Evolutionary conservation across 2,888 invertebrate species (phyloP).

Genomic region (Metellina segmentata): DNA sequence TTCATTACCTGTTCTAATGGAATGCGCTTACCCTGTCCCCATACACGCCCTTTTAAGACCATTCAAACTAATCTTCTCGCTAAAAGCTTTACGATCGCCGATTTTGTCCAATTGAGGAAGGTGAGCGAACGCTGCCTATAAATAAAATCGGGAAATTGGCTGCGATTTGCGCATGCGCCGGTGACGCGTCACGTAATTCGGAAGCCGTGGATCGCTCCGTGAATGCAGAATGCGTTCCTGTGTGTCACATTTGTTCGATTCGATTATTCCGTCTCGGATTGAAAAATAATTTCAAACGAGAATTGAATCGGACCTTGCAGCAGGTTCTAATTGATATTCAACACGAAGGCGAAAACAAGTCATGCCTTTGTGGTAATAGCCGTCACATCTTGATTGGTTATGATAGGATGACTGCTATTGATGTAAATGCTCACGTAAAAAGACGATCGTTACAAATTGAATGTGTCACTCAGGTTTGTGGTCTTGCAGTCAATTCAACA

Average conservation of each 20-base stretch:
- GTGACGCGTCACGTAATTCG: not conserved
- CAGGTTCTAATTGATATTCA: not conserved
- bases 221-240: not conserved
- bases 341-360: not conserved
- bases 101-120: slow-evolving; percentile 18
- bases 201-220: not conserved
- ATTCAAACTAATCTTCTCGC: slow-evolving; percentile 53
- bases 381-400: not conserved
- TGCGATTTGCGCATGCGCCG: not conserved
- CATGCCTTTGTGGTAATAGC: not conserved
- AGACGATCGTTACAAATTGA: not conserved
- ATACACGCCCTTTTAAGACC: slow-evolving; percentile 56
- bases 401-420: not conserved
- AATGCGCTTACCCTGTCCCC: slow-evolving; percentile 47
- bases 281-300: not conserved
- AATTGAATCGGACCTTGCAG: not conserved
- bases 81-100: slow-evolving; percentile 56
- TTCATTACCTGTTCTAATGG: slow-evolving; percentile 64
- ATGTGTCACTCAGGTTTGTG: not conserved
- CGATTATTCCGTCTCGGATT: not conserved
- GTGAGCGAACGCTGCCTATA: not conserved
- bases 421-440: not conserved
- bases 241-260: not conserved
- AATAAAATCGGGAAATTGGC: not conserved
- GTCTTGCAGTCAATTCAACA: not conserved